These are phyloP conservation scores for Brachyalestes nurse DNA, from an alignment of 2,797 vertebrate species.

Conservation along the genomic window DNA sequence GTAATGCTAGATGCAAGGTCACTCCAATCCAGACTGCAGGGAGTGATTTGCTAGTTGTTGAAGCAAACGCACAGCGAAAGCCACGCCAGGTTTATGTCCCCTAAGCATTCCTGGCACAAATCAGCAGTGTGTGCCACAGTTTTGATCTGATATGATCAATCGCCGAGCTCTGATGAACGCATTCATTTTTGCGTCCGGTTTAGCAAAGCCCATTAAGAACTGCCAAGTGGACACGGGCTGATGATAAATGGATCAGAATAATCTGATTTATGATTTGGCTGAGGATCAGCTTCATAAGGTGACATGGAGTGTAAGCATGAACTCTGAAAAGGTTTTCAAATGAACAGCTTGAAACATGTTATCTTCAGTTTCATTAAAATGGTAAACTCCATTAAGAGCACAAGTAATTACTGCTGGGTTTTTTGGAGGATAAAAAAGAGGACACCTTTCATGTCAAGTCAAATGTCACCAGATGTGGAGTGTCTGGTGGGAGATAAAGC, in stretches of 20 bases:
- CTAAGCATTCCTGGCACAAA: not conserved
- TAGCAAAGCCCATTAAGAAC: slow-evolving; percentile 16
- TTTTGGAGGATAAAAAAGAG: not conserved
- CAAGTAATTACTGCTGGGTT: slow-evolving; percentile 15
- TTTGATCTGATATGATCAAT: slow-evolving; percentile 1
- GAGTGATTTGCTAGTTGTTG: slow-evolving; percentile 6
- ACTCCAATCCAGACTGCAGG: slow-evolving; percentile 25
- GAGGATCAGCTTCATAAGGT: slow-evolving; percentile 4
- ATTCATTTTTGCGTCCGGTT: slow-evolving; percentile 18
- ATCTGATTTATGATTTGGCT: slow-evolving; percentile 26
- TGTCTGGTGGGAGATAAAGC: not conserved
- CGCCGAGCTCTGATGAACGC: not conserved
- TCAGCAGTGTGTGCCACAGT: not conserved
- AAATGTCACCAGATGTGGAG: slow-evolving; percentile 5
- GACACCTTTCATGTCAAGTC: not conserved
- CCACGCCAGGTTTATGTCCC: not conserved
- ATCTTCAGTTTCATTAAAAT: slow-evolving; percentile 28
- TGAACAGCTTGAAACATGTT: slow-evolving; percentile 3
- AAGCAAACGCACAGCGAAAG: not conserved
- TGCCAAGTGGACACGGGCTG: slow-evolving; percentile 8
- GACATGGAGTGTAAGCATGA: slow-evolving; percentile 19
- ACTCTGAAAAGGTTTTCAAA: slow-evolving; percentile 9
- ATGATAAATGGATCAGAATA: slow-evolving; percentile 7
- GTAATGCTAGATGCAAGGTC: slow-evolving; percentile 65
- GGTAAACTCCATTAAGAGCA: slow-evolving; percentile 20